Base-by-base conservation (phyloP, 2,797 vertebrate species). In the Ptychobarbus kaznakovi region DNA sequence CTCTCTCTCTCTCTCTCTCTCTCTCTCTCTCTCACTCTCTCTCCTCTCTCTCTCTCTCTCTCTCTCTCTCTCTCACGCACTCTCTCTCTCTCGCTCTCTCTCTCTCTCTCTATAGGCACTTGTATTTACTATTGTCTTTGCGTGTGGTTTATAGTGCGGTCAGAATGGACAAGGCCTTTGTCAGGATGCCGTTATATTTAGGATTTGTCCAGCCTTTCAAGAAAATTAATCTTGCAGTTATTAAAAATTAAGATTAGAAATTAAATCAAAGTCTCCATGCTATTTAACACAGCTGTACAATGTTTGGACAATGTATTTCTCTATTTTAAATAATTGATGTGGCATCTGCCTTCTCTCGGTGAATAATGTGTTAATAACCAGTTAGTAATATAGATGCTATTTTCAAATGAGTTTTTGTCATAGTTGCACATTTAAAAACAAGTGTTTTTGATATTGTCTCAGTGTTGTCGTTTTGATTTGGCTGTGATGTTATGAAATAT, bases 101-200 rank as follows among this genome's bases (percentile, higher is more conserved):
- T 88, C 89, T 69, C 84, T 89, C 20, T 92, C 94, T 91, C 94
- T 94, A 93, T 93, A 92, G 91, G 7, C 92, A 92, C 92, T 96
- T 96, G 95, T 97, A 97, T 97, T 97, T 97, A 96, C 96, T 96
- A 95, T 96, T 96, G 93, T 95, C 93, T 96, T 93, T 94, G 93
- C 92, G 93, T 92, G 95, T 96, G 95, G 94, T 95, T 96, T 96
- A 95, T 95, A 94, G 94, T 94, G 95, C 94, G 93, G 95, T 95
- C 93, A 95, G 92, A 94, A 93, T 92, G 92, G 95, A 96, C 94
- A 93, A 95, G 93, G 92, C 90, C 92, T 93, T 89, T 91, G 88
- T 93, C 92, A 92, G 95, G 93, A 93, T 96, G 94, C 95, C 95
- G 95, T 92, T 90, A 86, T 86, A 85, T 35, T 89, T 90, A 90